Conservation (phyloP, 2,797 vertebrate genomes). For the Threskiornis aethiopicus region DNA sequence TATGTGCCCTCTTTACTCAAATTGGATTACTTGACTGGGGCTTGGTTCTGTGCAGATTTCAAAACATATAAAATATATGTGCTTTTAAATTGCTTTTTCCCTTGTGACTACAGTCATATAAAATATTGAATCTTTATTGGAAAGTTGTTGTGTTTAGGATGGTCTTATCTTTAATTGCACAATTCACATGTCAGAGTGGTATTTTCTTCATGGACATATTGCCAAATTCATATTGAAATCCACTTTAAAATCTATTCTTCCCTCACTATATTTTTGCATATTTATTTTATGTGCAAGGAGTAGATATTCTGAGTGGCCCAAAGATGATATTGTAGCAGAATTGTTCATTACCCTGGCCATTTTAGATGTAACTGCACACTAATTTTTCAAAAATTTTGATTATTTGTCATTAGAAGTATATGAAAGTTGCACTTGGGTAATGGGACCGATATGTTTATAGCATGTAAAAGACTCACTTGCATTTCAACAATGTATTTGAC, state of each 20-base stretch:
- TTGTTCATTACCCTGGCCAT: neutral
- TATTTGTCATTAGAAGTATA: neutral
- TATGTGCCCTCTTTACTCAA: neutral
- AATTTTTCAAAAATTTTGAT: neutral
- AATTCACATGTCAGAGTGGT: neutral
- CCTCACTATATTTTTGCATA: neutral
- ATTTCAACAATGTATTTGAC: neutral
- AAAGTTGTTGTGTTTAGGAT: neutral
- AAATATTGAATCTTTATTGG: neutral
- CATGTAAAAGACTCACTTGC: neutral
- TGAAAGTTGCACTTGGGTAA: neutral
- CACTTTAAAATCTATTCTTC: neutral
- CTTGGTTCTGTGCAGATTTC: neutral
- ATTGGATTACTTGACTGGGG: neutral
- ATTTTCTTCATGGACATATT: neutral
- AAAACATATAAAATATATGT: neutral
- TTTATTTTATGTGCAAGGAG: neutral
- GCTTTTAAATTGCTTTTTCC: neutral
- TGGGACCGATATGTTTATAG: neutral
- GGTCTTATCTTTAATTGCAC: neutral
- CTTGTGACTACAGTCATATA: neutral
- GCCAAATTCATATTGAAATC: neutral
- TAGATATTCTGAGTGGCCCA: neutral
- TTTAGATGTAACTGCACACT: neutral
- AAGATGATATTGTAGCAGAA: neutral